Conservation (phyloP, 2,797 vertebrate species). For the Agapornis canus region DNA sequence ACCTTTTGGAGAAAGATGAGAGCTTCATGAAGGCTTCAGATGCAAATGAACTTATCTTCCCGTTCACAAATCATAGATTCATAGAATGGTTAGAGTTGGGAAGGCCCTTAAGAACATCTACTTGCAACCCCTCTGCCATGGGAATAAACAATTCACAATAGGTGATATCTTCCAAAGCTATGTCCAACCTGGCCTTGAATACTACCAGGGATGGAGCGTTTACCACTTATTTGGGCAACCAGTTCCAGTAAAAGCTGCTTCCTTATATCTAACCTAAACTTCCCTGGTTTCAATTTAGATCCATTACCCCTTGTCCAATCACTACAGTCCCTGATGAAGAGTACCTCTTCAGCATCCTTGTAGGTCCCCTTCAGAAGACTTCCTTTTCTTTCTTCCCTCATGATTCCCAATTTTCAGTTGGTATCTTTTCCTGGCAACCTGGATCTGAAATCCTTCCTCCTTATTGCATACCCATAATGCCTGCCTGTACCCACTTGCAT, state of each 20-base stretch:
- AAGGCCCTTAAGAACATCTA: not conserved
- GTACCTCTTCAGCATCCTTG: not conserved
- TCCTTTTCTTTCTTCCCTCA: not conserved
- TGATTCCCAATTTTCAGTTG: not conserved
- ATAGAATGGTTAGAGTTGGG: not conserved
- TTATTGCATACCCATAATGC: not conserved
- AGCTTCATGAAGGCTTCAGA: not conserved
- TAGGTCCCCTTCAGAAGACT: not conserved
- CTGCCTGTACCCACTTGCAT: fast-evolving
- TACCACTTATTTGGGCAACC: not conserved
- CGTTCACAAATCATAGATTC: not conserved
- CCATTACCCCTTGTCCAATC: not conserved
- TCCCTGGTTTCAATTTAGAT: not conserved
- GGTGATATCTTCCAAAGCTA: not conserved
- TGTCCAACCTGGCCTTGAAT: not conserved
- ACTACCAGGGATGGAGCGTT: not conserved
- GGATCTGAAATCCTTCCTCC: not conserved
- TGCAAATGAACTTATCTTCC: not conserved
- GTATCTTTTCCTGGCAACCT: not conserved
- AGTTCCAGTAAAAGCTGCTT: not conserved
- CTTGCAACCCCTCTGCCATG: not conserved
- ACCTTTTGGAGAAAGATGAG: fast-evolving
- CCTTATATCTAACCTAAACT: not conserved
- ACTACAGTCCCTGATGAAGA: not conserved
- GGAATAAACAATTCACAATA: not conserved